phyloP scores from a whole-genome alignment of 1,140 invertebrate species.

The Amyelois transitella region DNA sequence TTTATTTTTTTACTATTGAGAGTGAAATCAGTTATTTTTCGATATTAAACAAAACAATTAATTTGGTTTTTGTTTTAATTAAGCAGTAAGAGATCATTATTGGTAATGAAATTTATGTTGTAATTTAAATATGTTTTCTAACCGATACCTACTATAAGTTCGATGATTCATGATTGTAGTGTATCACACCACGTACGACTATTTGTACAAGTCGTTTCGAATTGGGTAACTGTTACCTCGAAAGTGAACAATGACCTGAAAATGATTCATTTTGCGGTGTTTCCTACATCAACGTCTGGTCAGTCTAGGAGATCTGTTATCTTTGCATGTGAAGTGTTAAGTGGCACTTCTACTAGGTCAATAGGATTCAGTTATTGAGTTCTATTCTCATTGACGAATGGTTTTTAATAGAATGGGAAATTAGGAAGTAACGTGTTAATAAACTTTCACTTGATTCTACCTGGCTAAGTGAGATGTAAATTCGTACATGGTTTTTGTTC shows the following conservation, averaged over 20 bases:
- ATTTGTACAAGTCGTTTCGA: slow-evolving; percentile 55
- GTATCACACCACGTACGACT: slow-evolving; percentile 48
- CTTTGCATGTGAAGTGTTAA: slow-evolving; percentile 18
- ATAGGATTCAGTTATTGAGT: slow-evolving; percentile 16
- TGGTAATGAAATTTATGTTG: no score
- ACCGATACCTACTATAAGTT: slow-evolving; percentile 23
- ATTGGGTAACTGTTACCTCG: slow-evolving; percentile 60
- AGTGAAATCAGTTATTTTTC: no score
- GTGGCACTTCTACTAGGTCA: slow-evolving; percentile 31
- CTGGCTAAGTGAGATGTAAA: background rate
- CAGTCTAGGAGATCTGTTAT: slow-evolving; percentile 38
- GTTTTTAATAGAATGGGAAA: background rate
- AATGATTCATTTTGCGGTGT: slow-evolving; percentile 58
- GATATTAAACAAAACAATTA: no score
- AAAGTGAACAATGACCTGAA: slow-evolving; percentile 53
- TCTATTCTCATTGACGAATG: background rate
- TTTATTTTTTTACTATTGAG: no score
- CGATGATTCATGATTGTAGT: slow-evolving; percentile 42
- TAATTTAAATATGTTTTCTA: background rate
- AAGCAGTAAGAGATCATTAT: no score
- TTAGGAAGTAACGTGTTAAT: background rate
- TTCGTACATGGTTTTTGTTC: background rate
- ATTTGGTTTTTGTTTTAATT: no score
- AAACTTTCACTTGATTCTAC: background rate
- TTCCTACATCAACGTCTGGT: slow-evolving; percentile 29